phyloP scores from a whole-genome alignment of 2,113 vertebrate genomes.

The Solenodon paradoxus region DNA sequence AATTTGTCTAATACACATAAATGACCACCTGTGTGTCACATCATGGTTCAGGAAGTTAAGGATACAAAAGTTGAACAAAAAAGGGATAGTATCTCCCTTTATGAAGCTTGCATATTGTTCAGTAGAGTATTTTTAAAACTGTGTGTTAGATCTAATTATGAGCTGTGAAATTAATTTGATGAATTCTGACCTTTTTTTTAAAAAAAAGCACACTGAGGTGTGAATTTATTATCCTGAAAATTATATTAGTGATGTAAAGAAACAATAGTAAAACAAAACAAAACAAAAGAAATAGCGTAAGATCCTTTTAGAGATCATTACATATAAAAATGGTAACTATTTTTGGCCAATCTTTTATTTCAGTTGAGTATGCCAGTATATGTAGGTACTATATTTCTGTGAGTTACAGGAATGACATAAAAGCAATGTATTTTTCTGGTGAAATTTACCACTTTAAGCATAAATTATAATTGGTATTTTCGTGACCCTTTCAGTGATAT shows the following conservation, averaged over 20 bases:
- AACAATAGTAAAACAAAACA: too few species aligned
- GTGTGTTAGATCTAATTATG: not conserved
- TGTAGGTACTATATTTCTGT: not conserved
- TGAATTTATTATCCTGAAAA: too few species aligned
- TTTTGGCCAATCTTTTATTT: not conserved
- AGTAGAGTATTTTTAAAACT: not conserved
- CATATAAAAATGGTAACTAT: not conserved
- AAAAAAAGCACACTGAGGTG: too few species aligned
- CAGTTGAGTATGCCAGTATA: not conserved
- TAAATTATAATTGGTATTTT: not conserved
- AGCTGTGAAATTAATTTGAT: not conserved
- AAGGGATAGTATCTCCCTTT: not conserved
- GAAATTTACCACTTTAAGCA: not conserved
- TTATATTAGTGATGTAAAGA: too few species aligned
- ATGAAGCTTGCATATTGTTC: not conserved
- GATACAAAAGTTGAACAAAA: not conserved
- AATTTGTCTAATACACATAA: not conserved
- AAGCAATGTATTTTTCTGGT: not conserved
- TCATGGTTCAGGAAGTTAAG: not conserved
- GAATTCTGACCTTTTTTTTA: not conserved
- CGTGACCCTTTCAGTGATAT: not conserved
- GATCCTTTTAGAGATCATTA: not conserved
- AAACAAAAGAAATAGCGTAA: not conserved
- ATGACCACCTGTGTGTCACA: not conserved
- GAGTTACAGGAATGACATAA: not conserved